These are phyloP conservation scores for Melolontha melolontha DNA, from an alignment of 2,888 invertebrate genomes.

Conservation along the genomic window DNA sequence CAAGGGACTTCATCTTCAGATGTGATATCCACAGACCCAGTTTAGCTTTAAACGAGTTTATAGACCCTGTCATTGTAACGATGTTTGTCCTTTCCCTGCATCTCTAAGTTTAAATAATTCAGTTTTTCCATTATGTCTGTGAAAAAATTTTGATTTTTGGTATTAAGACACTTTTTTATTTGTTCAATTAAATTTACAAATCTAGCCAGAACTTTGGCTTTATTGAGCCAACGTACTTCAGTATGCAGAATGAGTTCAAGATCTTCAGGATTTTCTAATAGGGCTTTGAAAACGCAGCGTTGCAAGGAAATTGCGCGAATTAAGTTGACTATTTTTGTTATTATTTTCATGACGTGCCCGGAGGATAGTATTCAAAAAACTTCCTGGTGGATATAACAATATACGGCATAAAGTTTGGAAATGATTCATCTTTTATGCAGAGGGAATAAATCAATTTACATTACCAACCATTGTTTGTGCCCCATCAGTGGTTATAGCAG, in stretches of 20 bases:
- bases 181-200: background rate
- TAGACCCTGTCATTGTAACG: no score
- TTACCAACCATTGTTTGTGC: slow-evolving; percentile 21
- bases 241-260: slow-evolving; percentile 40
- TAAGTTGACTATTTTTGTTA: background rate
- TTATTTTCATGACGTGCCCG: no score
- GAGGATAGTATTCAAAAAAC: no score
- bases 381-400: slow-evolving; percentile 38
- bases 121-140: no score
- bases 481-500: background rate
- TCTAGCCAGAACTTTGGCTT: slow-evolving; percentile 8
- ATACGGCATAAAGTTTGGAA: slow-evolving; percentile 39
- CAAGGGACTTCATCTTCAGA: no score
- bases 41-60: no score
- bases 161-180: no score
- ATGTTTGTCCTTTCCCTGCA: no score
- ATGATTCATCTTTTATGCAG: slow-evolving; percentile 36
- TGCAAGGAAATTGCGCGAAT: slow-evolving; percentile 18
- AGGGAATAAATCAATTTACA: slow-evolving; percentile 22
- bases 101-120: no score
- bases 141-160: no score
- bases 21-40: no score
- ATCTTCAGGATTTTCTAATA: slow-evolving; percentile 40
- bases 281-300: slow-evolving; percentile 36
- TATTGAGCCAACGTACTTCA: background rate